phyloP scores from a whole-genome alignment of 2,888 invertebrate genomes.

The Synergus itoensis region DNA sequence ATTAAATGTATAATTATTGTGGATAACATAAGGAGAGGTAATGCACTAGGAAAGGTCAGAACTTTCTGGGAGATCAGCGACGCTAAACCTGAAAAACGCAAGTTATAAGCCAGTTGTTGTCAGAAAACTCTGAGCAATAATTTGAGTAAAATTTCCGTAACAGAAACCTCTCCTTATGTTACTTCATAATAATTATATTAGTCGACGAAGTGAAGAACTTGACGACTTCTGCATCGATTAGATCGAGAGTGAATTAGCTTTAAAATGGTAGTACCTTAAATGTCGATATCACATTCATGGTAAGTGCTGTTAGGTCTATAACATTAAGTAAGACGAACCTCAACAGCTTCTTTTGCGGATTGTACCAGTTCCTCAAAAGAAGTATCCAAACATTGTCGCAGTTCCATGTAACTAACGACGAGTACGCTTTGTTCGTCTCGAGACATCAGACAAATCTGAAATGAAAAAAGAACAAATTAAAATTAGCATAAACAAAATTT shows the following conservation, averaged over 20 bases:
- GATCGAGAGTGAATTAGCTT: slow-evolving; percentile 52
- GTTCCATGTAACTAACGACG: slow-evolving; percentile 96
- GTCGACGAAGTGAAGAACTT: background rate
- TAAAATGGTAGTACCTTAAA: slow-evolving; percentile 73
- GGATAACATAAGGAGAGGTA: background rate
- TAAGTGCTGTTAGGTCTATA: slow-evolving; percentile 60
- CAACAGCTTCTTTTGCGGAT: slow-evolving; percentile 77
- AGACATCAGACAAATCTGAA: slow-evolving; percentile 95
- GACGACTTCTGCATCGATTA: slow-evolving; percentile 20
- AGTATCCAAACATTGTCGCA: slow-evolving; percentile 96
- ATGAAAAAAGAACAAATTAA: slow-evolving; percentile 48
- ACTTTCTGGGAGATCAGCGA: background rate
- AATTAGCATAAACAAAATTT: background rate
- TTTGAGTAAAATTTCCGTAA: background rate
- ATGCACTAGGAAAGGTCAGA: too few species aligned
- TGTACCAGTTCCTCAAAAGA: slow-evolving; percentile 91
- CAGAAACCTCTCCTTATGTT: background rate
- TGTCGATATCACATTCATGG: slow-evolving; percentile 76
- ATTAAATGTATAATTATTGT: background rate
- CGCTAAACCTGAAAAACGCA: background rate
- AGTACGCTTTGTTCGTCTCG: slow-evolving; percentile 97
- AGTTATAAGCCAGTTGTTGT: background rate
- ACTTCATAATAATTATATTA: background rate
- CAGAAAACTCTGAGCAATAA: background rate
- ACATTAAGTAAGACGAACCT: slow-evolving; percentile 45